Evolutionary conservation across 2,113 vertebrate genomes (phyloP).

Genomic region (Candoia aspera): DNA sequence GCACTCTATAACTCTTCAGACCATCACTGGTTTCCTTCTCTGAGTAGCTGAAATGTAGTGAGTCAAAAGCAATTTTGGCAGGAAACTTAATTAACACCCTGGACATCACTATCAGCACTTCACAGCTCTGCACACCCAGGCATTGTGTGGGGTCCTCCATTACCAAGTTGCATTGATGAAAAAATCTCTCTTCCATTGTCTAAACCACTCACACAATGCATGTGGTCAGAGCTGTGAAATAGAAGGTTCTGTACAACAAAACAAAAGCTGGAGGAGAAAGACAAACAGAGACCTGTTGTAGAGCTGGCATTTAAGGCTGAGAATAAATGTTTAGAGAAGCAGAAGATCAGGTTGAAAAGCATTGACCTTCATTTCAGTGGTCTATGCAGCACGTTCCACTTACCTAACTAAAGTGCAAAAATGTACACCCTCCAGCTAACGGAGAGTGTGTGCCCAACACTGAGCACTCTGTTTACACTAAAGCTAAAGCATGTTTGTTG

Average conservation of each 20-base stretch:
- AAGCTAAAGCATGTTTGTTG: background rate
- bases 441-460: rapidly evolving
- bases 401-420: background rate
- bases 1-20: constrained; percentile 8
- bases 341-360: background rate
- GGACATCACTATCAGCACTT: constrained; percentile 32
- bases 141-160: background rate
- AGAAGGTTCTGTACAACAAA: background rate
- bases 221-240: rapidly evolving
- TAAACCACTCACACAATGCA: background rate
- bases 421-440: background rate
- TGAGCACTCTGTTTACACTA: constrained; percentile 27
- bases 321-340: background rate
- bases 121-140: background rate
- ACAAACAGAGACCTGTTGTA: background rate
- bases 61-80: constrained; percentile 15
- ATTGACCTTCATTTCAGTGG: constrained; percentile 17
- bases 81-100: constrained; percentile 35
- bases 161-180: background rate
- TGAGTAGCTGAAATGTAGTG: background rate
- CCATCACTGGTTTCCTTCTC: background rate
- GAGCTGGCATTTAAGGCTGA: constrained; percentile 1
- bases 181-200: background rate
- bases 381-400: constrained; percentile 4
- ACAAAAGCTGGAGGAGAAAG: background rate